Evolutionary conservation across 2,797 vertebrate genomes (phyloP), one percentile per base, ranked within the genome.

Genomic region (Ceryle rudis): DNA sequence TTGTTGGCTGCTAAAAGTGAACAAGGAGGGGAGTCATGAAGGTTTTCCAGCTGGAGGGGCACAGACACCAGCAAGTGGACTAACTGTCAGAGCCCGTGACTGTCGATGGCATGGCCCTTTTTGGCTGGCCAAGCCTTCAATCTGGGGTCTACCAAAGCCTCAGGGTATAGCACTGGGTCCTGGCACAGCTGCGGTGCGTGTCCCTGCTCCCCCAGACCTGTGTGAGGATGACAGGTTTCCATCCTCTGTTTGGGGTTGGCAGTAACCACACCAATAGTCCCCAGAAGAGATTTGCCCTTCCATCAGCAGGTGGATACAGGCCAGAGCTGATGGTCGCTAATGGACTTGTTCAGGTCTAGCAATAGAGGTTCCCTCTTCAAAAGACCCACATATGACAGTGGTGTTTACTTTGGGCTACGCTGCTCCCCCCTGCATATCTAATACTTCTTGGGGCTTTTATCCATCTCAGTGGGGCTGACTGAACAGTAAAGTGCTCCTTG

Each of bases 191-290:
- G 78, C 18, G 20, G 35, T 22, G 33, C 21, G 8, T 1, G 6
- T 9, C 26, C 9, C 29, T 49, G 25, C 39, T 55, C 10, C 23
- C 28, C 21, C 18, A 81, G 62, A 17, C 10, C n/a, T 5, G 3
- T 28, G 65, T 4, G 25, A 46, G 39, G 35, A 20, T 25, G 33
- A 10, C 44, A 41, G 42, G 11, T 12, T 42, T 81, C 18, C 26
- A 11, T 52, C 23, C 39, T 70, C 19, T 52, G 1, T 20, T 37
- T 8, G 11, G 5, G 54, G 49, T 78, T 62, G 83, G 22, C 52
- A 18, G 33, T 52, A 73, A 3, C 25, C 31, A 22, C 55, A 5
- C 22, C 0, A 3, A 6, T 39, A 6, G 0, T 1, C 4, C 21
- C 25, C 0, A 0, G 71, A 10, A 80, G 62, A 79, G 75, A 18